These are phyloP conservation scores for Stichopus chloronotus DNA, from an alignment of 35 echinoderm and acorn worm species.

Conservation along the genomic window DNA sequence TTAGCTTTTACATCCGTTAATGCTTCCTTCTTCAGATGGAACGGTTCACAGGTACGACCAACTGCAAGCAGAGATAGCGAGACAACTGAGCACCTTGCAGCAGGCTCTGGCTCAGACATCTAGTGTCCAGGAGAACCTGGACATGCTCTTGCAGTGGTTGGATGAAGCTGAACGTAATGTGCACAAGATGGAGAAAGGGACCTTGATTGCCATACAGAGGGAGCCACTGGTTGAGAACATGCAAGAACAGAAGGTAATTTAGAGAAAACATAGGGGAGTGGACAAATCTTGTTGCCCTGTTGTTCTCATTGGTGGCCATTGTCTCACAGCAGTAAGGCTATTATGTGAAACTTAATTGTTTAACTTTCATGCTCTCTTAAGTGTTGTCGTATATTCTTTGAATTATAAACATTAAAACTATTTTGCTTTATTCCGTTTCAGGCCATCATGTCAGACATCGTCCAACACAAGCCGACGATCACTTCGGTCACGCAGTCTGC, in stretches of 20 bases:
- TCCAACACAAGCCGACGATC: slow-evolving; percentile 81
- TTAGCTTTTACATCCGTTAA: neutral
- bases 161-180: slow-evolving; percentile 87
- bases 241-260: slow-evolving; percentile 89
- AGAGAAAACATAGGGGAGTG: neutral
- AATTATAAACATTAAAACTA: neutral
- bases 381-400: too few relatives aligned
- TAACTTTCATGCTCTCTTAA: too few relatives aligned
- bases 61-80: slow-evolving; percentile 72
- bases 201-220: slow-evolving; percentile 75
- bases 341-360: too few relatives aligned
- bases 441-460: slow-evolving; percentile 88
- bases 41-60: slow-evolving; percentile 71
- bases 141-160: slow-evolving; percentile 88
- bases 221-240: slow-evolving; percentile 89
- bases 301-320: too few relatives aligned
- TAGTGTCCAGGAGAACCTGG: slow-evolving; percentile 83
- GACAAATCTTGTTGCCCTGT: neutral
- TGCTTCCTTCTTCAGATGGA: slow-evolving; percentile 2
- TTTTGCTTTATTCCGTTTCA: slow-evolving; percentile 12
- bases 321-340: too few relatives aligned
- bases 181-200: slow-evolving; percentile 95
- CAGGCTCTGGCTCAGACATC: slow-evolving; percentile 76
- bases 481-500: slow-evolving; percentile 75
- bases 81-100: slow-evolving; percentile 76